These are phyloP conservation scores for Antechinus flavipes DNA, from an alignment of 2,113 vertebrate genomes.

Conservation along the genomic window DNA sequence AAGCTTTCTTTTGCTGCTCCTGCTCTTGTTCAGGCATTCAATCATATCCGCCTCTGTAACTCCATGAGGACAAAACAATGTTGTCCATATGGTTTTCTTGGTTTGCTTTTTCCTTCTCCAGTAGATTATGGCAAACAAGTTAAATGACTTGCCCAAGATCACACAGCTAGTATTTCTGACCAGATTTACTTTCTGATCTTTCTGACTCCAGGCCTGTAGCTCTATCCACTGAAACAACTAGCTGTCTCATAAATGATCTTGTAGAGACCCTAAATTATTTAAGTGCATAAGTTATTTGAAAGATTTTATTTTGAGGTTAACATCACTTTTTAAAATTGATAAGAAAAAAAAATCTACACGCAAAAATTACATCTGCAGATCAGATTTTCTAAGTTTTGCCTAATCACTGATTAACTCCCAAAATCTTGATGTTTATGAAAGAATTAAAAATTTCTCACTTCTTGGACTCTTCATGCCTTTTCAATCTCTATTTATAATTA, in stretches of 20 bases:
- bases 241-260: background rate
- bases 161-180: background rate
- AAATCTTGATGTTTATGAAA: background rate
- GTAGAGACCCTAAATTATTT: background rate
- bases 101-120: background rate
- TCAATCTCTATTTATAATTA: background rate
- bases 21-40: background rate
- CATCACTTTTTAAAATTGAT: background rate
- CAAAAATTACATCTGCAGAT: background rate
- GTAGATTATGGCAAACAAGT: background rate
- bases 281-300: background rate
- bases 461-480: background rate
- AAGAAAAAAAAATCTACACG: background rate
- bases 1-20: background rate
- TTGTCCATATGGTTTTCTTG: background rate
- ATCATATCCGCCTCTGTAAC: background rate
- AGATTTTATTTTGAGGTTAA: background rate
- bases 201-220: background rate
- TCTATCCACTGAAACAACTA: background rate
- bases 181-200: background rate
- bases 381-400: background rate
- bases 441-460: background rate
- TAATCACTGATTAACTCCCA: background rate
- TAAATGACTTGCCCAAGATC: background rate
- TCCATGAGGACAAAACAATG: background rate